Conservation (phyloP, 2,888 invertebrate genomes). For the Pachliopta kotzebuea region DNA sequence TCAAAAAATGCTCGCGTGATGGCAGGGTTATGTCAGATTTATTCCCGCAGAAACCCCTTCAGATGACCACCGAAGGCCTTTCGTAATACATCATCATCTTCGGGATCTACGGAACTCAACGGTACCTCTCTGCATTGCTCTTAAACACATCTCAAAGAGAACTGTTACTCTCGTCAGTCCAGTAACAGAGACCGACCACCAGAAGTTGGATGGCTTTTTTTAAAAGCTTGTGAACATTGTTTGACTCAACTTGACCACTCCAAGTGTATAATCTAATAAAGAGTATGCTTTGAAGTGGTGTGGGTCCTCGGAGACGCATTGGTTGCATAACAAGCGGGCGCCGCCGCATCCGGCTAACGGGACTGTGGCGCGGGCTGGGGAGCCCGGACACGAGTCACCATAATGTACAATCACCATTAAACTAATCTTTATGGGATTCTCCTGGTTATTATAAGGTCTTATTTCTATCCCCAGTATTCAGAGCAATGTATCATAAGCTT, state of each 20-base stretch:
- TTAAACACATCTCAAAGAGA: too few species aligned
- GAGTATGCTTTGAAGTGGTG: neutral
- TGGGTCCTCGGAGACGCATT: conserved; percentile 47
- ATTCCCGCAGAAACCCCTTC: too few species aligned
- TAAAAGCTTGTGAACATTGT: neutral
- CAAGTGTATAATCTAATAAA: conserved; percentile 15
- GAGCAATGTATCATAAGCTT: neutral
- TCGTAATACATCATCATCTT: too few species aligned
- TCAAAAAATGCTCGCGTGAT: too few species aligned
- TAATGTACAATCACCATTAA: conserved; percentile 30
- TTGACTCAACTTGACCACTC: neutral
- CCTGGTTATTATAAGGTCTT: neutral
- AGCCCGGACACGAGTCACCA: conserved; percentile 35
- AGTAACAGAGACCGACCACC: too few species aligned
- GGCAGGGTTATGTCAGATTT: too few species aligned
- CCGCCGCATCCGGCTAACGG: conserved; percentile 69
- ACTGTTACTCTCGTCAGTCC: too few species aligned
- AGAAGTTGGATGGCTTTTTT: too few species aligned
- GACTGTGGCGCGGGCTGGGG: conserved; percentile 50
- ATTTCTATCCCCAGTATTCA: neutral
- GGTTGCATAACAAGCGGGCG: conserved; percentile 72
- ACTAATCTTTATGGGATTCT: conserved; percentile 27
- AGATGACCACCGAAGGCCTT: too few species aligned
- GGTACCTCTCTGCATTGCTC: too few species aligned
- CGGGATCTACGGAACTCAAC: too few species aligned